Evolutionary conservation across 2,797 vertebrate species (phyloP).

Genomic region (Pagetopsis macropterus): DNA sequence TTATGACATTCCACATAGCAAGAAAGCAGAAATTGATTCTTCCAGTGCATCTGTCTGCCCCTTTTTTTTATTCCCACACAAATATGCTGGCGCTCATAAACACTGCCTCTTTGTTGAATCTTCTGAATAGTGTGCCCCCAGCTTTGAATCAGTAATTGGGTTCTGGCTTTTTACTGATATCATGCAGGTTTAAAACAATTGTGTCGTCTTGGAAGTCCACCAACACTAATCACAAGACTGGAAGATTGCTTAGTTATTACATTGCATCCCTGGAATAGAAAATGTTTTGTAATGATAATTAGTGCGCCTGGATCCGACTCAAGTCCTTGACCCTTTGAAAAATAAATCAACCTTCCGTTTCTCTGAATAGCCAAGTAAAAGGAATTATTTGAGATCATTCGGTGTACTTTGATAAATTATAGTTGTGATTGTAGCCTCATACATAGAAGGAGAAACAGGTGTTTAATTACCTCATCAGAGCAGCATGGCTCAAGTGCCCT

Average conservation of each 20-base stretch:
- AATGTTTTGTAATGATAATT: conserved; percentile 5
- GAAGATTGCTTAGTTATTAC: conserved; percentile 7
- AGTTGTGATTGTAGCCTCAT: conserved; percentile 53
- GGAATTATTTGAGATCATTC: conserved; percentile 26
- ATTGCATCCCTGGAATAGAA: neutral
- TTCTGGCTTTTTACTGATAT: conserved; percentile 7
- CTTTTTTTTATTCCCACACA: conserved; percentile 39
- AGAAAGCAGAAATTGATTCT: conserved; percentile 22
- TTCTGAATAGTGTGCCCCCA: conserved; percentile 15
- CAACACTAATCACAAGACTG: neutral
- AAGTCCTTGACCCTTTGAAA: conserved; percentile 38
- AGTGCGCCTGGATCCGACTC: conserved; percentile 3
- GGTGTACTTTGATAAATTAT: conserved; percentile 40
- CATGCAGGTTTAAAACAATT: conserved; percentile 15
- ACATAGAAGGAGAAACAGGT: conserved; percentile 74
- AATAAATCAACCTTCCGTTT: conserved; percentile 19
- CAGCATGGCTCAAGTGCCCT: conserved; percentile 64
- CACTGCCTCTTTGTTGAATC: conserved; percentile 33
- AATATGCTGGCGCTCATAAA: conserved; percentile 36
- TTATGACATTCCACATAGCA: conserved; percentile 51
- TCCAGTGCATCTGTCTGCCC: conserved; percentile 41
- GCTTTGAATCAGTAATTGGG: conserved; percentile 9
- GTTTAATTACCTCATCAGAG: conserved; percentile 76
- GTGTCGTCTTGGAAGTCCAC: neutral
- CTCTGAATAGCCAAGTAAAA: conserved; percentile 12